These are phyloP conservation scores for Oscheius sp. DNA, from an alignment of 2,888 invertebrate species.

Conservation along the genomic window DNA sequence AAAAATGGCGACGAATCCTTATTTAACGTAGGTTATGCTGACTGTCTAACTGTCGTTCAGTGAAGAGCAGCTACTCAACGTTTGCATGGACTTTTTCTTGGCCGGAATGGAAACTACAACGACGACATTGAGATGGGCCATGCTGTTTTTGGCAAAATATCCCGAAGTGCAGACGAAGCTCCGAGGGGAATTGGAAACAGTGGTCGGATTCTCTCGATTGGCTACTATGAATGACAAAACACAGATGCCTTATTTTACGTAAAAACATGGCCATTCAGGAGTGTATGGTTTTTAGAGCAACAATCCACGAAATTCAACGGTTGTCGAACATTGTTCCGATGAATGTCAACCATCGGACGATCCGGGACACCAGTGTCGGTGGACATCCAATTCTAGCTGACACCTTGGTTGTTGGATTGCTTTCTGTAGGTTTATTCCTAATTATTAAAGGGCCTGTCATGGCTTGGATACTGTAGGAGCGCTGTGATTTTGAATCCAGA, in stretches of 20 bases:
- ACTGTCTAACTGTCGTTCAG: constrained; percentile 7
- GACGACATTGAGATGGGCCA: constrained; percentile 51
- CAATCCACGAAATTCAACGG: constrained; percentile 47
- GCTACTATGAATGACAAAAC: constrained; percentile 49
- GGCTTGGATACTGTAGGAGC: no score
- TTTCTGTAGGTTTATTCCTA: background rate
- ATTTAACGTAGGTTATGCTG: background rate
- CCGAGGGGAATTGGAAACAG: constrained; percentile 43
- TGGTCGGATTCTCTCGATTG: constrained; percentile 42
- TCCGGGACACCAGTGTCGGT: constrained; percentile 29
- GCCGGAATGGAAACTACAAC: constrained; percentile 65
- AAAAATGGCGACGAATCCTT: constrained; percentile 27
- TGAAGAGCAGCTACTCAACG: constrained; percentile 14
- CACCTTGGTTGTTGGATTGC: constrained; percentile 39
- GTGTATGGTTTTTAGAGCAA: constrained; percentile 31
- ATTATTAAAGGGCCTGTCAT: no score
- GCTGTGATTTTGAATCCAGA: no score
- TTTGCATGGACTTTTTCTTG: constrained; percentile 54
- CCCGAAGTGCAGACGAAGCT: constrained; percentile 53
- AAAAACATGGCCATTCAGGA: background rate
- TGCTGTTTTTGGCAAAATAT: constrained; percentile 52
- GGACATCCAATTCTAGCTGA: constrained; percentile 37
- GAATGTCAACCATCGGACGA: constrained; percentile 38
- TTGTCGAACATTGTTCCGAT: constrained; percentile 48
- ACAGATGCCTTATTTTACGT: constrained; percentile 46